Evolutionary conservation across 2,113 vertebrate genomes (phyloP), one percentile per base, ranked within the genome.

Genomic region (Grammomys dolichurus): DNA sequence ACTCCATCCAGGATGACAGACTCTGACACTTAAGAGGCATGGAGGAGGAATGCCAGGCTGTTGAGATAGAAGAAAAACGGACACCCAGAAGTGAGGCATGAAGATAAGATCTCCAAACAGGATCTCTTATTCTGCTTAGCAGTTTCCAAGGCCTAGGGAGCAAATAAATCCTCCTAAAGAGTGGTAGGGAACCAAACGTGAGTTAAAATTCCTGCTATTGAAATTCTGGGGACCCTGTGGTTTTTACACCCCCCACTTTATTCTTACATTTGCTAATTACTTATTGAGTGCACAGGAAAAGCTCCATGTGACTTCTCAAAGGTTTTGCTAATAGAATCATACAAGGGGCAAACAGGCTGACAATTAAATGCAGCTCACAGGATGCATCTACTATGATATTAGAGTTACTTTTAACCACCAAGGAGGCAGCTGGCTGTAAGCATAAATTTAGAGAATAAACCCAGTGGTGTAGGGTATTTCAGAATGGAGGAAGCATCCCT

Each of bases 51-150:
- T 88, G 94, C 78, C 65, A 91, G 94, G 81, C 72, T 77, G 63
- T 70, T 48, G 70, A 95, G 94, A 95, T 16, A 82, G 58, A 82
- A 87, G 63, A 84, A 94, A 91, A 60, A 91, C 28, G 2, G 76
- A 94, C 94, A 95, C 91, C 94, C 26, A 0, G 46, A 65, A 51
- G 87, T 81, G 87, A 93, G 89, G 77, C 43, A 26, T 0, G 4
- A n/a, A 96, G 97, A 98, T 97, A 97, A 96, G 86, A 97, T 97
- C 97, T 96, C 90, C 88, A 96, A 94, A 96, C 91, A 97, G 85
- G 88, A 60, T 60, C 26, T 60, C 14, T 48, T 3, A 4, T 82
- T 93, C 92, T 82, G 73, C 48, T 77, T 73, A 67, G 85, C 58
- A 87, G 87, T 92, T 96, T 78, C 36, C 75, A 51, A 91, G 76